Evolutionary conservation across 2,888 invertebrate genomes (phyloP).

Genomic region (Acleris cristana): DNA sequence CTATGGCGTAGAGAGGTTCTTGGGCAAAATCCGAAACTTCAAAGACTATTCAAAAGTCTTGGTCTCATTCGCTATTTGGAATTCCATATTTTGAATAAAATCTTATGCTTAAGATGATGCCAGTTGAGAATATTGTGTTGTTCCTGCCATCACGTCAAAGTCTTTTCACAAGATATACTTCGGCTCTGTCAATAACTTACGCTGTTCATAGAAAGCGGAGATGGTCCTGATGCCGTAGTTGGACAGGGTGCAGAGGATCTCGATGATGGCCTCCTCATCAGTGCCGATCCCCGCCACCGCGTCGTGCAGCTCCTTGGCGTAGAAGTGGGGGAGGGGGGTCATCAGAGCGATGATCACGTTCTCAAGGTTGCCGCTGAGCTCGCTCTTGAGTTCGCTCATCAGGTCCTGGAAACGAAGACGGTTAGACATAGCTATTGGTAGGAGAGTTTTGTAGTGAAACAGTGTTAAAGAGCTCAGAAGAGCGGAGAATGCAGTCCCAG

Average conservation of each 20-base stretch:
- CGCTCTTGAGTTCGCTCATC: slow-evolving; percentile 93
- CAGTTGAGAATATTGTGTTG: too few relatives aligned
- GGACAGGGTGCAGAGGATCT: slow-evolving; percentile 95
- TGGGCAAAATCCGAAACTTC: too few relatives aligned
- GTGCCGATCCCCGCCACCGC: slow-evolving; percentile 95
- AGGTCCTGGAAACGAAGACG: slow-evolving; percentile 81
- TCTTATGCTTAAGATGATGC: too few relatives aligned
- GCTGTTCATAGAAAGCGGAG: slow-evolving; percentile 91
- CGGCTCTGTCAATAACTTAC: slow-evolving; percentile 75
- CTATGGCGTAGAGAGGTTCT: too few relatives aligned
- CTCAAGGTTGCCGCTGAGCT: slow-evolving; percentile 94
- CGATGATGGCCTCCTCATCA: slow-evolving; percentile 95
- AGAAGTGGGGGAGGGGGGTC: slow-evolving; percentile 95
- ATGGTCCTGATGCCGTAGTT: slow-evolving; percentile 95
- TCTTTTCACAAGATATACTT: too few relatives aligned
- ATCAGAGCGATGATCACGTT: slow-evolving; percentile 95
- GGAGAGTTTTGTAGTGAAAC: neutral
- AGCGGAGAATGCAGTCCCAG: too few relatives aligned
- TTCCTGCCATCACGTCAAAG: too few relatives aligned
- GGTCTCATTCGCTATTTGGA: too few relatives aligned
- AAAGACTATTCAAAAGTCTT: too few relatives aligned
- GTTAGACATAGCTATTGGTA: neutral
- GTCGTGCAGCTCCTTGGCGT: slow-evolving; percentile 94
- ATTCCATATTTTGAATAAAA: too few relatives aligned
- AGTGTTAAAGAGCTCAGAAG: neutral